Conservation (phyloP, 2,113 vertebrate genomes). For the Syngnathoides biaculeatus region DNA sequence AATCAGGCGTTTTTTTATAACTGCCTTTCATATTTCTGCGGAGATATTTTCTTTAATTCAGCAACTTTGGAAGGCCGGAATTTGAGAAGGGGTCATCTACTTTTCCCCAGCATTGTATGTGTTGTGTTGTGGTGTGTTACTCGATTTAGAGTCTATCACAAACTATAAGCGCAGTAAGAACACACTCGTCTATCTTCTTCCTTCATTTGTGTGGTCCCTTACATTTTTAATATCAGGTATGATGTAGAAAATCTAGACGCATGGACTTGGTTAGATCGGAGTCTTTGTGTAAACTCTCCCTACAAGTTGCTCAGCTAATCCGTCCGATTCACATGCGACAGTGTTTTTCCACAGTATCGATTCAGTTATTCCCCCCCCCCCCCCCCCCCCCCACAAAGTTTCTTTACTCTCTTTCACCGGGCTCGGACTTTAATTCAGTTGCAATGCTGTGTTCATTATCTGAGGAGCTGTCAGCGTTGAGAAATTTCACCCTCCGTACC, state of each 20-base stretch:
- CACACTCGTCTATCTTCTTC: too few relatives aligned
- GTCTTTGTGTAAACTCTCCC: neutral
- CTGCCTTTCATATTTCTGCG: too few relatives aligned
- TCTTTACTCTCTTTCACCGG: neutral
- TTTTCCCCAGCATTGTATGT: too few relatives aligned
- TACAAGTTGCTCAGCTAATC: neutral
- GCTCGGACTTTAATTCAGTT: constrained; percentile 25
- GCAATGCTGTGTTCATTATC: constrained; percentile 38
- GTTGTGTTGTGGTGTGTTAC: neutral
- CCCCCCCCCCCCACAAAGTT: neutral
- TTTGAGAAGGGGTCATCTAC: too few relatives aligned
- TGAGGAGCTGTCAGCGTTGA: constrained; percentile 42
- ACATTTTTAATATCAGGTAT: too few relatives aligned
- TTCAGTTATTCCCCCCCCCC: neutral
- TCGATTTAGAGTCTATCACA: neutral
- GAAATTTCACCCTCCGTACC: constrained; percentile 5
- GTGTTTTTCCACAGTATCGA: neutral
- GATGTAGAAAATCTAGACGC: neutral
- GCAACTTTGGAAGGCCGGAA: too few relatives aligned
- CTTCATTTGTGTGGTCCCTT: too few relatives aligned
- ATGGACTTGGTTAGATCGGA: constrained; percentile 11
- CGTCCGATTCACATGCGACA: constrained; percentile 5
- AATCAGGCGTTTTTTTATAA: too few relatives aligned
- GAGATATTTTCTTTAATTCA: too few relatives aligned
- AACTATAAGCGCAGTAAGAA: too few relatives aligned